Conservation (phyloP, 2,113 vertebrate species). For the Bambusicola thoracicus region DNA sequence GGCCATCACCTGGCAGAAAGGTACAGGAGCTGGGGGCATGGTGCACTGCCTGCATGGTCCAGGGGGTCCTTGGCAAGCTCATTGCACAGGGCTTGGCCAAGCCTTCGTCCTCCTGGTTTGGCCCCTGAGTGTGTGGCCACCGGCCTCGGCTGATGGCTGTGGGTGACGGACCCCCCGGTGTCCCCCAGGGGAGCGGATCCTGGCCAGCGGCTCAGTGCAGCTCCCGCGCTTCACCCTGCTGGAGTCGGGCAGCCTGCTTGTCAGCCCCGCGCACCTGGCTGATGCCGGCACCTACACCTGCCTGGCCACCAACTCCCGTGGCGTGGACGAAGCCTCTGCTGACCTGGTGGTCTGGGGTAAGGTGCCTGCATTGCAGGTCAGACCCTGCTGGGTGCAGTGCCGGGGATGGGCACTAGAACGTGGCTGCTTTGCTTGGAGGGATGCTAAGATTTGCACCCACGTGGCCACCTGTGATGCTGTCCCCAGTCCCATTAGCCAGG, state of each 20-base stretch:
- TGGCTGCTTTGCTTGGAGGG: not conserved
- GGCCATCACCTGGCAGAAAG: slow-evolving; percentile 98
- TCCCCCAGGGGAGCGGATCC: slow-evolving; percentile 86
- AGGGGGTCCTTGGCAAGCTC: not conserved
- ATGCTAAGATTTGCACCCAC: not conserved
- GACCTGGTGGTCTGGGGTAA: slow-evolving; percentile 96
- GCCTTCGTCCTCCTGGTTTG: not conserved
- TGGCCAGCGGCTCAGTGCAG: slow-evolving; percentile 96
- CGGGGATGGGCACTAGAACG: rapidly evolving
- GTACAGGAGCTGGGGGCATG: slow-evolving; percentile 56
- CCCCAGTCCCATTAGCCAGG: not conserved
- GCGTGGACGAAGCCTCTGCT: slow-evolving; percentile 90
- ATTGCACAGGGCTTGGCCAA: not conserved
- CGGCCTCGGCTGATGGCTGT: rapidly evolving
- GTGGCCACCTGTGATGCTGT: not conserved
- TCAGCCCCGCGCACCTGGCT: slow-evolving; percentile 89
- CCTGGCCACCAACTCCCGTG: slow-evolving; percentile 94
- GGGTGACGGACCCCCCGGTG: rapidly evolving
- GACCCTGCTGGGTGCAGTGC: not conserved
- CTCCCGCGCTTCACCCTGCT: slow-evolving; percentile 93
- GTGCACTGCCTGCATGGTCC: not conserved
- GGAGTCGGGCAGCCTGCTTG: slow-evolving; percentile 93
- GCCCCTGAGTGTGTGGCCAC: not conserved
- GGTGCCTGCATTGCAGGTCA: not conserved
- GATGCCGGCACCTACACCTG: slow-evolving; percentile 93